Conservation (phyloP, 2,113 vertebrate species). For the Nycticorax nycticorax region DNA sequence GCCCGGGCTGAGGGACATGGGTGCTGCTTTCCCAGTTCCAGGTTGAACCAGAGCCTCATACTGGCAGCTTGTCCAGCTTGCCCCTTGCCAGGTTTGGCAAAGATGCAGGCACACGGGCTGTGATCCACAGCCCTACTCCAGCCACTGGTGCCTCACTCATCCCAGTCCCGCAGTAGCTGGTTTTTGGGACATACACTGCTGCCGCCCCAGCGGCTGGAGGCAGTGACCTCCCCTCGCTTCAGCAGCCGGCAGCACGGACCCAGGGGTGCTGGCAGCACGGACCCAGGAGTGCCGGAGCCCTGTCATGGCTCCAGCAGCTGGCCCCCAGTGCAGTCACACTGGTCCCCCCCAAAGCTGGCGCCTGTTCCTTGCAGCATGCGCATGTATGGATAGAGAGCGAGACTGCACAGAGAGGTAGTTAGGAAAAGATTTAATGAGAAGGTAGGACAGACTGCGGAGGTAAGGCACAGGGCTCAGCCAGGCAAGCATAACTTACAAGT, state of each 20-base stretch:
- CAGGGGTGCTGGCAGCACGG: neutral
- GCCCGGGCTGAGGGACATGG: neutral
- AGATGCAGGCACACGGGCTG: neutral
- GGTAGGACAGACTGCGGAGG: neutral
- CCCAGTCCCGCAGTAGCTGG: neutral
- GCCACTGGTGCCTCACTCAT: neutral
- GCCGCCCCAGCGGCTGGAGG: neutral
- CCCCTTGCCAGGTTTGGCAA: no score
- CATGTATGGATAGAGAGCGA: neutral
- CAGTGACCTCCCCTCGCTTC: neutral
- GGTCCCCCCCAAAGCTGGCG: no score
- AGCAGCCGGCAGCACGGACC: neutral
- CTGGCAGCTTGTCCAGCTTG: neutral
- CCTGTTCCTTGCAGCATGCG: neutral
- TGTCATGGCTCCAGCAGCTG: neutral
- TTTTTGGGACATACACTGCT: neutral
- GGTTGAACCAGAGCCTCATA: neutral
- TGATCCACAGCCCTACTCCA: neutral
- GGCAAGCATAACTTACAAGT: no score
- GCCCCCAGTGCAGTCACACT: neutral
- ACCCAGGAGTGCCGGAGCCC: no score
- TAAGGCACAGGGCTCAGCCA: neutral
- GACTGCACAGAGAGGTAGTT: neutral
- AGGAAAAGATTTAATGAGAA: neutral
- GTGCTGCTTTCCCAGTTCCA: neutral